Conservation (phyloP, 2,797 vertebrate species). For the Mycteria americana region DNA sequence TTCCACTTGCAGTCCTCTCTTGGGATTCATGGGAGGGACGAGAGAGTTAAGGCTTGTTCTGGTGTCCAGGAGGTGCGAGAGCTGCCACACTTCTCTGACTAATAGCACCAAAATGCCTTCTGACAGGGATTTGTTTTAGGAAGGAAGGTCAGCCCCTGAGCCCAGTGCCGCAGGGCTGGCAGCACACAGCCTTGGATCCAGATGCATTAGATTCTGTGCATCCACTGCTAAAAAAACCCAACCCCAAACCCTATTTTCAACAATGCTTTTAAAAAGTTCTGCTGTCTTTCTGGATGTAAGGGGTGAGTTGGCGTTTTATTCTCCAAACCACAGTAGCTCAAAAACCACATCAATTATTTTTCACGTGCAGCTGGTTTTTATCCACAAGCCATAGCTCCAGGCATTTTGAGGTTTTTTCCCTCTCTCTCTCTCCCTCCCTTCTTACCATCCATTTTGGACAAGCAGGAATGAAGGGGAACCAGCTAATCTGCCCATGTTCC, state of each 20-base stretch:
- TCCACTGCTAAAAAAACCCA: neutral
- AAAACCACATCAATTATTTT: constrained; percentile 54
- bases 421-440: neutral
- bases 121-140: neutral
- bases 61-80: neutral
- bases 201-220: neutral
- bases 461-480: constrained; percentile 69
- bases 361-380: constrained; percentile 52
- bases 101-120: neutral
- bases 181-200: neutral
- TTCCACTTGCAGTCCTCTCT: neutral
- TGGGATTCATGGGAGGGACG: neutral
- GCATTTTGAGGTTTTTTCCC: neutral
- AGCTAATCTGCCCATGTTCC: constrained; percentile 63
- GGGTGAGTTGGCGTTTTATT: constrained; percentile 23
- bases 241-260: neutral
- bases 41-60: neutral
- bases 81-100: neutral
- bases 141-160: neutral
- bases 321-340: constrained; percentile 6
- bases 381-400: constrained; percentile 49
- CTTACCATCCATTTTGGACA: constrained; percentile 58
- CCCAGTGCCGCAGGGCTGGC: neutral
- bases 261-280: neutral
- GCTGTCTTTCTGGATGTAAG: neutral